Evolutionary conservation across 2,113 vertebrate species (phyloP).

Genomic region (Pontoporia blainvillei): DNA sequence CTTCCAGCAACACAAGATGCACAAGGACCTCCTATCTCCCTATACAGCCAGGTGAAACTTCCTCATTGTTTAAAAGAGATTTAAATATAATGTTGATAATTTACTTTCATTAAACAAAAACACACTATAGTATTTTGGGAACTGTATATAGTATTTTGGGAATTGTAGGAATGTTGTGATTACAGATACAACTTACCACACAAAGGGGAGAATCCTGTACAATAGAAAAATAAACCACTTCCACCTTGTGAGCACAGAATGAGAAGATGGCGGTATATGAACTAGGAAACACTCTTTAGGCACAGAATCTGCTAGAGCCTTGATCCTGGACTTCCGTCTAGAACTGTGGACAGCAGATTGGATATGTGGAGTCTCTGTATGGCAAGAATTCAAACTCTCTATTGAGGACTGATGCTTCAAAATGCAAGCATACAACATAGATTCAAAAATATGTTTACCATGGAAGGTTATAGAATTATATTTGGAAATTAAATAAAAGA

Average conservation of each 20-base stretch:
- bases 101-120: constrained; percentile 33
- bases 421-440: neutral
- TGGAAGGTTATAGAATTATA: neutral
- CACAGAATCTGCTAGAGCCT: neutral
- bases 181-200: neutral
- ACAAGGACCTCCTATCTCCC: neutral
- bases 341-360: too few relatives aligned
- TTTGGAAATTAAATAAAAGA: neutral
- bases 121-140: neutral
- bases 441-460: neutral
- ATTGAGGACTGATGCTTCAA: neutral
- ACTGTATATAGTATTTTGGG: neutral
- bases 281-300: neutral
- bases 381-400: neutral
- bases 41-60: neutral
- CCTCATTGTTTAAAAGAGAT: neutral
- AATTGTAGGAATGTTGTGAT: neutral
- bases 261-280: neutral
- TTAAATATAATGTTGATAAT: neutral
- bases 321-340: neutral
- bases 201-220: neutral
- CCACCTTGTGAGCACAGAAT: neutral
- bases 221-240: neutral
- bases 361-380: neutral
- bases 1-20: neutral